These are phyloP conservation scores for Archocentrus centrarchus DNA, from an alignment of 2,113 vertebrate genomes.

Conservation along the genomic window DNA sequence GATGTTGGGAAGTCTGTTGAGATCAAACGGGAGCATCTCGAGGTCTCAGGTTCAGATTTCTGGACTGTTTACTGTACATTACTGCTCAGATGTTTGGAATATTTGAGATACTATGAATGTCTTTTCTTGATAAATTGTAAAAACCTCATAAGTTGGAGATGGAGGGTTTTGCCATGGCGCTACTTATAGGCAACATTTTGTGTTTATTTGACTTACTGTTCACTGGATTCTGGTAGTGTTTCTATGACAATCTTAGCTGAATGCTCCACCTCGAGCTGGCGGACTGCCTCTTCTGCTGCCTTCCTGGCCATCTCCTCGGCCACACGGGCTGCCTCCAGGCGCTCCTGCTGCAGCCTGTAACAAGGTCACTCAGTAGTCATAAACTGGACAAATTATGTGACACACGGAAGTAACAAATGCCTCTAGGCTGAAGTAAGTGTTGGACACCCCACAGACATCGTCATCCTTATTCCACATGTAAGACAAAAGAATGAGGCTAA, in stretches of 20 bases:
- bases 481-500: constrained; percentile 29
- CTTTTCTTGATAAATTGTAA: background rate
- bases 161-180: background rate
- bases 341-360: constrained; percentile 70
- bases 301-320: constrained; percentile 72
- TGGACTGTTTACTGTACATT: background rate
- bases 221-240: constrained; percentile 56
- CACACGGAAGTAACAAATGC: background rate
- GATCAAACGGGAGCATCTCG: constrained; percentile 26
- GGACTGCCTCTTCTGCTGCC: constrained; percentile 71
- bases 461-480: background rate
- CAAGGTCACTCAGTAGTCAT: background rate
- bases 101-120: background rate
- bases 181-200: background rate
- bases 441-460: background rate
- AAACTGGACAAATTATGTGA: background rate
- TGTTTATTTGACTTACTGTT: constrained; percentile 70
- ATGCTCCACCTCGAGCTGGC: constrained; percentile 72
- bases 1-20: constrained; percentile 79
- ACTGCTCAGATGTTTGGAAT: background rate
- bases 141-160: background rate
- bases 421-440: background rate
- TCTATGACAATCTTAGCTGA: constrained; percentile 56
- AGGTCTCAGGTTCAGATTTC: background rate
- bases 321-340: constrained; percentile 67